Evolutionary conservation across 2,113 vertebrate genomes (phyloP), one percentile per base, ranked within the genome.

Genomic region (Ariopsis seemanni): DNA sequence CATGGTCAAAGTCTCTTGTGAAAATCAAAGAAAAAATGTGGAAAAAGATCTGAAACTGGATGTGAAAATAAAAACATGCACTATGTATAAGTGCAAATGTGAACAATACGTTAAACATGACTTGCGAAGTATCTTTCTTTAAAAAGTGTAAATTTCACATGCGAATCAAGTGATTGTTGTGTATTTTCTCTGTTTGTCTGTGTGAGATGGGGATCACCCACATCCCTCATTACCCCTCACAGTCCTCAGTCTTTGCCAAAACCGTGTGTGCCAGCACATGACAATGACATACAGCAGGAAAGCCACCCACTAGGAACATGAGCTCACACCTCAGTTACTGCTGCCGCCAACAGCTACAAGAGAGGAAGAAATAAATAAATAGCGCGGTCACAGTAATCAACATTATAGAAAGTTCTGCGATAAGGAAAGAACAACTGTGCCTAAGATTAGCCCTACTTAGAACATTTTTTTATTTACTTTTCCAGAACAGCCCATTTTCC

Each of bases 251-350:
- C 60, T 67, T 67, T 83, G 85, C 71, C 86, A 87, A 87, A 90
- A 72, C 88, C 58, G 8, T 83, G 89, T 77, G 91, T 94, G 93
- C 94, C 94, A 94, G 90, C 93, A 93, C 92, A 95, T 95, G 95
- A 95, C 94, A 95, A 92, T 94, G 94, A 95, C 94, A 94, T 94
- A 94, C 92, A 93, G 92, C 94, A 94, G 94, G 90, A 94, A 93
- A 95, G 94, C 95, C 95, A 95, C 95, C 94, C 95, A 94, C 94
- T 93, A 95, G 92, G 92, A 93, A 90, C 93, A 94, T 95, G 95
- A 95, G 93, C 93, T 95, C 94, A 95, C 94, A 94, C 92, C 93
- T 93, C 92, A 94, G 92, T 91, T 93, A 94, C 91, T 93, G 91
- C 90, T 91, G 90, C 65, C 34, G 30, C 84, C 74, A 60, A 67